Evolutionary conservation across 2,888 invertebrate genomes (phyloP).

Genomic region (Volucella zonaria): DNA sequence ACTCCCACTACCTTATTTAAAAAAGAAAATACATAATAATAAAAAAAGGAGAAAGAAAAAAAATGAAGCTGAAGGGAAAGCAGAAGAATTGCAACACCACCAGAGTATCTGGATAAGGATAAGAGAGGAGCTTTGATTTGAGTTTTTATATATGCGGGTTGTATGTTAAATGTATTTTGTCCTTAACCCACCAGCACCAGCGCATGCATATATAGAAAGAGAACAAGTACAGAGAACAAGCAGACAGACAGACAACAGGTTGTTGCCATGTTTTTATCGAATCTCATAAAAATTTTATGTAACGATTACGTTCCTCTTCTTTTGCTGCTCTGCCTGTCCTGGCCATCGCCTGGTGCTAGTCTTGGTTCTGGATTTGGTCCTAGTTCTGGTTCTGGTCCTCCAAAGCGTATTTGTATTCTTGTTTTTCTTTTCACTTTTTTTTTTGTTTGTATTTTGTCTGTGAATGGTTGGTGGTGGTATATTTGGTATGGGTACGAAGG

Average conservation of each 20-base stretch:
- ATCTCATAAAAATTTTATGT: constrained; percentile 76
- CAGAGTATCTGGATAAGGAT: constrained; percentile 9
- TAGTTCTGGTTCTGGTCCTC: constrained; percentile 35
- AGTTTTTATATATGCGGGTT: constrained; percentile 57
- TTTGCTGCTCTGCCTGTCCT: constrained; percentile 24
- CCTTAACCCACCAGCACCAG: constrained; percentile 57
- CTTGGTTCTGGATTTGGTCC: constrained; percentile 38
- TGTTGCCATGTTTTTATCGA: constrained; percentile 76
- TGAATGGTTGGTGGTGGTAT: constrained; percentile 30
- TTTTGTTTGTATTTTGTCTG: constrained; percentile 58
- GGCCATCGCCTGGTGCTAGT: neutral
- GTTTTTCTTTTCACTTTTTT: constrained; percentile 42
- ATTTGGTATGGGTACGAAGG: constrained; percentile 44
- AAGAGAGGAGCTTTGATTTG: constrained; percentile 47
- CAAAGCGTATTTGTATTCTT: constrained; percentile 64
- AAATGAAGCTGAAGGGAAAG: constrained; percentile 25
- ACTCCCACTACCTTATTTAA: constrained; percentile 59
- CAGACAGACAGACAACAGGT: constrained; percentile 75
- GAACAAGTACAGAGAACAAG: constrained; percentile 40
- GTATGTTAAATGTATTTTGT: constrained; percentile 68
- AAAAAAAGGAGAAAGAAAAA: constrained; percentile 16
- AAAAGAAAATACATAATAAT: constrained; percentile 8
- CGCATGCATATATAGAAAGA: neutral
- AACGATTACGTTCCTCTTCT: constrained; percentile 75
- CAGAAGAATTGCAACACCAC: constrained; percentile 68